Evolutionary conservation across 2,113 vertebrate species (phyloP), one percentile per base, ranked within the genome.

Genomic region (Clupea harengus): DNA sequence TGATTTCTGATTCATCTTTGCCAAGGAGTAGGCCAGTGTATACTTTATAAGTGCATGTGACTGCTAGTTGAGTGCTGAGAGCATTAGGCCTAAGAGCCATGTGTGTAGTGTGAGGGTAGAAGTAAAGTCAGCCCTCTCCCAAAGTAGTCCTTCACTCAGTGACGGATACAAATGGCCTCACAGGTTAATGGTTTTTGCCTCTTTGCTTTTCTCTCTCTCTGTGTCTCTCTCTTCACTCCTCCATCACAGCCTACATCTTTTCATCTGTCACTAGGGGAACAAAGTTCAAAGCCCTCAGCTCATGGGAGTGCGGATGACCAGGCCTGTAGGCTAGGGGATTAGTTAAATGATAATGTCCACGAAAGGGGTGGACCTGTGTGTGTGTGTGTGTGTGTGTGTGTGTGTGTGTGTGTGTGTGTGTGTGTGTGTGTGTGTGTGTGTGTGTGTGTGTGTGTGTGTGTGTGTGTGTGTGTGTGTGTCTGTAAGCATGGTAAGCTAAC

Each of bases 181-280:
- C 25, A 32, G 64, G 64, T 72, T 72, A 72, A 72, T 72, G 64
- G 64, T 0, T 72, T 72, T 72, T 1, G 3, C 3, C 13, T 72
- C n/a, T 72, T 15, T 72, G 9, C 13, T n/a, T 64, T 8, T 8
- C 57, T 64, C 57, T 64, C 20, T n/a, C 57, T 28, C 60, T 64
- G 22, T 64, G 22, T 67, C 78, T 88, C 90, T 91, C 92, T 93
- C 92, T 90, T 39, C 39, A 39, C 90, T 93, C 92, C 2, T 72
- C 64, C n/a, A 72, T 72, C 64, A 72, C 64, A 72, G 64, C 11
- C 64, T 72, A 72, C 25, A 72, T 72, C 25, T 25, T 72, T 72
- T 72, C 64, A 72, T 72, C 64, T 72, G 64, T 32, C n/a, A 72
- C 9, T 28, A 6, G 28, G 25, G 64, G 64, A 72, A 72, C 64